Evolutionary conservation across 2,113 vertebrate species (phyloP), one percentile per base, ranked within the genome.

Genomic region (Syngnathoides biaculeatus): DNA sequence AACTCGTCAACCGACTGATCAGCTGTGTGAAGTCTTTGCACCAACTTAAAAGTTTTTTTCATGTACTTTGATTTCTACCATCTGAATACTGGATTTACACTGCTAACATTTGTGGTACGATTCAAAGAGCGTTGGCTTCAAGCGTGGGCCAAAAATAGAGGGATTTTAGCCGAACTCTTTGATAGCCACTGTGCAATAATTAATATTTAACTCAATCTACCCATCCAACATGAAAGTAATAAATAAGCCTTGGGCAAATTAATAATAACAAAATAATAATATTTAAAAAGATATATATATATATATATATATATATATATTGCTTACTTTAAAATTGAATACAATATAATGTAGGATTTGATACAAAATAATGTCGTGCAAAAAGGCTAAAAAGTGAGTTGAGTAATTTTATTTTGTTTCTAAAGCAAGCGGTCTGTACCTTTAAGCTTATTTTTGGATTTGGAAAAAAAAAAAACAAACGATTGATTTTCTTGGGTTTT

Each of bases 401-500:
- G 10, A 8, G 20, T 39, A 19, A 13, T 12, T 4, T 39, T 20
- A n/a, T 4, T 39, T 20, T 12, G 35, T 42, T 62, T 62, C 60
- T 26, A 24, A 42, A 4, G 59, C n/a, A 24, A 15, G 20, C 17
- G 13, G 42, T 61, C 39, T 42, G 8, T 42, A 42, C 43, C 8
- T 62, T 43, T 17, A 61, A n/a, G 38, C 35, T 22, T 14, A 1
- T 42, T 61, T 61, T 42, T 43, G 3, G 6, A 59, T 62, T 62
- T 45, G 60, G 43, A 62, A 35, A 5, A 43, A 62, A n/a, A n/a
- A n/a, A n/a, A n/a, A n/a, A n/a, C n/a, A n/a, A 62, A 45, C 14
- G 60, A 43, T 62, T 62, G 60, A 62, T 43, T 62, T 62, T 43
- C 60, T 26, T 26, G 39, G 39, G 39, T 62, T 62, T 43, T 43